These are phyloP conservation scores for Oxystoma pomonae DNA, from an alignment of 2,888 invertebrate species.

Conservation along the genomic window DNA sequence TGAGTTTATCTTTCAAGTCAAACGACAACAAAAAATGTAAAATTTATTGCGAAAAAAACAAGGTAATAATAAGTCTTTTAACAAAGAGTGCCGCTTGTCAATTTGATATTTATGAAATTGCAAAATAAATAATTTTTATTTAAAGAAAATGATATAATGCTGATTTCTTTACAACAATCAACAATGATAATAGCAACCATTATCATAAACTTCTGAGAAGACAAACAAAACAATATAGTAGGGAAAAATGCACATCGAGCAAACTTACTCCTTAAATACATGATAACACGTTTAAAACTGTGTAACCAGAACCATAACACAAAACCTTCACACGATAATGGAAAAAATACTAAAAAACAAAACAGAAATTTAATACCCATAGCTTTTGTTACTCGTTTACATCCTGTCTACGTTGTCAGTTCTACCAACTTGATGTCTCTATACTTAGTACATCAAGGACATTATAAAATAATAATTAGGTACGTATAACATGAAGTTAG, in stretches of 20 bases:
- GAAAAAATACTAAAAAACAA: background rate
- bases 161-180: background rate
- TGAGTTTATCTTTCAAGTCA: background rate
- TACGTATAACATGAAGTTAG: too few relatives aligned
- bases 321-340: background rate
- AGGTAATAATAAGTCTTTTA: too few relatives aligned
- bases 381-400: background rate
- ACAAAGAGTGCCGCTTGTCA: background rate
- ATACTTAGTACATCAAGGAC: background rate
- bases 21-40: background rate
- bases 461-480: background rate
- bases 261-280: background rate
- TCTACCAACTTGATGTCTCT: background rate
- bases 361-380: background rate
- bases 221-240: too few relatives aligned
- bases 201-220: too few relatives aligned
- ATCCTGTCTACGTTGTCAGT: background rate
- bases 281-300: background rate
- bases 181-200: background rate
- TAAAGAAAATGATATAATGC: background rate
- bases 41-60: background rate
- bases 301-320: background rate
- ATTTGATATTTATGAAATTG: background rate
- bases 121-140: background rate
- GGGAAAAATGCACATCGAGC: too few relatives aligned